A percentile compares a stretch with the other conserved stretches of the same genome.
Conservation (phyloP, 35 echinoderm and acorn worm species). For the Nesometra sesokonis region DNA sequence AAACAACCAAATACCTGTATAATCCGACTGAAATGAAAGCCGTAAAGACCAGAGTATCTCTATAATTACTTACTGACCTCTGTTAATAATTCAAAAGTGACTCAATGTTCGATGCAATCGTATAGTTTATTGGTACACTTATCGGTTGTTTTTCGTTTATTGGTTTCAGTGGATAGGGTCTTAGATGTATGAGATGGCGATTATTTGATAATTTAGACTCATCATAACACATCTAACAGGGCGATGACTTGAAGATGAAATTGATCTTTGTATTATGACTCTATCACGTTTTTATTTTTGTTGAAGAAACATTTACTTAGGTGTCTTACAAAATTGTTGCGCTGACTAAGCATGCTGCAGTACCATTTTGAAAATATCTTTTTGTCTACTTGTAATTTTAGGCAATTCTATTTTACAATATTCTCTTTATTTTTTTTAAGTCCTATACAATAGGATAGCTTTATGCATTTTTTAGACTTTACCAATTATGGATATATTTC, state of each 20-base stretch:
- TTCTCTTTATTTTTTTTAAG: too few relatives aligned
- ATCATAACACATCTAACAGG: background rate
- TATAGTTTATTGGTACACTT: background rate
- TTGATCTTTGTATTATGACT: too few relatives aligned
- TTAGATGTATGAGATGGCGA: background rate
- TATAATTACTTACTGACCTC: background rate
- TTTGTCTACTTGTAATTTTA: too few relatives aligned
- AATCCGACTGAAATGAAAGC: background rate
- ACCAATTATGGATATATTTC: too few relatives aligned
- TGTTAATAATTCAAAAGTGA: background rate
- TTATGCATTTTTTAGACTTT: too few relatives aligned
- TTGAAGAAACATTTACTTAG: too few relatives aligned
- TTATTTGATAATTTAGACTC: background rate
- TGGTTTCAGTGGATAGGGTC: background rate
- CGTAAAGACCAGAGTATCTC: background rate
- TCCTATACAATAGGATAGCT: too few relatives aligned
- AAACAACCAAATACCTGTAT: background rate
- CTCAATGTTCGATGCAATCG: background rate
- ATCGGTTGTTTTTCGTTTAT: background rate
- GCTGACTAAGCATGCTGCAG: too few relatives aligned
- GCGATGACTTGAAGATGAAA: background rate
- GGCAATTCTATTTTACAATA: too few relatives aligned
- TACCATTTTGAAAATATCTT: too few relatives aligned
- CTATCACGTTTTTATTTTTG: too few relatives aligned
- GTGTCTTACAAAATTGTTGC: too few relatives aligned